phyloP scores from a whole-genome alignment of 2,113 vertebrate species.

The Rhinoderma darwinii region DNA sequence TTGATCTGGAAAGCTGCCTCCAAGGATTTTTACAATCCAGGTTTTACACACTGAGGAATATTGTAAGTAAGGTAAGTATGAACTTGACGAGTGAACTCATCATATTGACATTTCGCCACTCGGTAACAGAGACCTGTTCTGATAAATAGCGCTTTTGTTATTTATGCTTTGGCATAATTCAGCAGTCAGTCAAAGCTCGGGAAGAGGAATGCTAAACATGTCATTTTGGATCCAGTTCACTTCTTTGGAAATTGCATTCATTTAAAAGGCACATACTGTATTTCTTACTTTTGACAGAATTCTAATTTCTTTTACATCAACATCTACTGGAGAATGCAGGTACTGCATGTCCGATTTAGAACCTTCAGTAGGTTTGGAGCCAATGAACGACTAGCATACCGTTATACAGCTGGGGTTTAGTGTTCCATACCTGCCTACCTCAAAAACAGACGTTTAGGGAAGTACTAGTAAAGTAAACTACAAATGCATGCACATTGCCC shows the following conservation, averaged over 20 bases:
- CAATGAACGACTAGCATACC: too few species aligned
- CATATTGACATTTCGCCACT: slow-evolving; percentile 43
- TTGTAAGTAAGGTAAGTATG: slow-evolving; percentile 28
- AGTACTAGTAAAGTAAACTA: too few species aligned
- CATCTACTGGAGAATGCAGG: slow-evolving; percentile 8
- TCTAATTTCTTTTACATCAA: neutral
- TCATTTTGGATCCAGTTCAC: slow-evolving; percentile 34
- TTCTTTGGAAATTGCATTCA: slow-evolving; percentile 12
- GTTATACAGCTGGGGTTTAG: too few species aligned
- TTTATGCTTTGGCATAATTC: neutral
- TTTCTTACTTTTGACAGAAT: neutral
- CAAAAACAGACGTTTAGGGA: too few species aligned
- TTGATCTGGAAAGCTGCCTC: neutral
- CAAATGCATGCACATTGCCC: too few species aligned
- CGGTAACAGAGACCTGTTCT: neutral
- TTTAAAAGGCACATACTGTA: neutral
- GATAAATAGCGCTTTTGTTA: neutral
- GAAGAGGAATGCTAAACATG: neutral
- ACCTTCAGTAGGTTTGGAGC: too few species aligned
- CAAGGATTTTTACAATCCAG: neutral
- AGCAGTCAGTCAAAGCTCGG: slow-evolving; percentile 12
- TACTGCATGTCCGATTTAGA: neutral
- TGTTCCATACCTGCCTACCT: too few species aligned
- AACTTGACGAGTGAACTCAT: slow-evolving; percentile 43
- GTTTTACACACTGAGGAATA: neutral